Conservation (phyloP, 2,113 vertebrate species). For the Paratilapia polleni region DNA sequence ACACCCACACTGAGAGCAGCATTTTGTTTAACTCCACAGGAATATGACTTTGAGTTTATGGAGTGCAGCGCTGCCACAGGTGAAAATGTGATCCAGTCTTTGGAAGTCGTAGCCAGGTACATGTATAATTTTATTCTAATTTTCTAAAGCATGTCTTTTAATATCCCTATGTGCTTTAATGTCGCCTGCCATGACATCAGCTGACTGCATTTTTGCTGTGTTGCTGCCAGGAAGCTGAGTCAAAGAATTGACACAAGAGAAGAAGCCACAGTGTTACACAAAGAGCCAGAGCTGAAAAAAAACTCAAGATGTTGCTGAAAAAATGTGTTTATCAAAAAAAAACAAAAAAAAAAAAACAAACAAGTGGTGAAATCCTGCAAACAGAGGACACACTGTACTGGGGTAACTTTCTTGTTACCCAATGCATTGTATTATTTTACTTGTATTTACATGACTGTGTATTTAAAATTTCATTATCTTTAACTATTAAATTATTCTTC, state of each 20-base stretch:
- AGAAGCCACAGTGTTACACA: slow-evolving; percentile 65
- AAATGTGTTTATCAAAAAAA: not conserved
- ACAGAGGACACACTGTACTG: not conserved
- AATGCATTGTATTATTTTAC: not conserved
- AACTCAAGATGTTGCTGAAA: slow-evolving; percentile 84
- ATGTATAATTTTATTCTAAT: not conserved
- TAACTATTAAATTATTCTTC: not conserved
- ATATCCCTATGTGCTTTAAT: not conserved
- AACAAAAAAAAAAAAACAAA: not conserved
- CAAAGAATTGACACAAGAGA: slow-evolving; percentile 63
- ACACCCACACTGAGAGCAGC: not conserved
- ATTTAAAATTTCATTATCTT: not conserved
- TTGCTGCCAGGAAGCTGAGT: slow-evolving; percentile 82
- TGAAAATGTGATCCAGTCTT: slow-evolving; percentile 84
- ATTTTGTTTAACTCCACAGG: slow-evolving; percentile 72
- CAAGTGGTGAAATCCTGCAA: not conserved
- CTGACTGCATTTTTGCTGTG: slow-evolving; percentile 18
- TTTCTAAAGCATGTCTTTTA: not conserved
- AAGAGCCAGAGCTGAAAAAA: slow-evolving; percentile 71
- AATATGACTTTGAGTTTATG: slow-evolving; percentile 84
- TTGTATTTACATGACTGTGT: not conserved
- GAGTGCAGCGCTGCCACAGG: slow-evolving; percentile 92
- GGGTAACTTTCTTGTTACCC: not conserved
- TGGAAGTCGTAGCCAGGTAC: slow-evolving; percentile 87
- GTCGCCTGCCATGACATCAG: not conserved